Conservation (phyloP, 1,140 invertebrate species). For the Arion vulgaris region DNA sequence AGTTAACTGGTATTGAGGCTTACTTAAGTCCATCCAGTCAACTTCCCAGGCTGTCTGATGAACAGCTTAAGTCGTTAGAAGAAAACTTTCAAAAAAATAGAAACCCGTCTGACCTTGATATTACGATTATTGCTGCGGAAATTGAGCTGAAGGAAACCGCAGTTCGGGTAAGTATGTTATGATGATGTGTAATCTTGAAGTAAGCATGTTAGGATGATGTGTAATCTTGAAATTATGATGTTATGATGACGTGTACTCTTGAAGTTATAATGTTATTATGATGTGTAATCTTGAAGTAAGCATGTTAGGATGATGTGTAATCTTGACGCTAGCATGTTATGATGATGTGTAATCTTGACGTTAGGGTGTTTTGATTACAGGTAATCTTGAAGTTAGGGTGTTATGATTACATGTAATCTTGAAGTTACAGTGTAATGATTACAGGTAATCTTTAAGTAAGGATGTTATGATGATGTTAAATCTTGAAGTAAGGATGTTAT, state of each 20-base stretch:
- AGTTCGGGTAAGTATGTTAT: constrained; percentile 49
- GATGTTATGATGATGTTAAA: too few relatives aligned
- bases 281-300: too few relatives aligned
- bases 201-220: constrained; percentile 32
- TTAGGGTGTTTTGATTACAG: too few relatives aligned
- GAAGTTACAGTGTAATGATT: too few relatives aligned
- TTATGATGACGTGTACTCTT: background rate
- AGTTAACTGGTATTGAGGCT: constrained; percentile 45
- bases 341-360: too few relatives aligned
- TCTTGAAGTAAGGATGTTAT: constrained; percentile 46
- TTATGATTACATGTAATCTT: too few relatives aligned
- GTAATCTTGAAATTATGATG: constrained; percentile 47
- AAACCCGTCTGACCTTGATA: constrained; percentile 59
- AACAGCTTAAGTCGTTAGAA: constrained; percentile 54
- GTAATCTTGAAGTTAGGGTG: too few relatives aligned
- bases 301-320: too few relatives aligned
- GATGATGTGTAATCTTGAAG: constrained; percentile 18
- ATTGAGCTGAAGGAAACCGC: constrained; percentile 50
- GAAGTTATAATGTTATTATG: constrained; percentile 41
- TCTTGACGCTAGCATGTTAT: too few relatives aligned
- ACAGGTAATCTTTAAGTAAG: too few relatives aligned
- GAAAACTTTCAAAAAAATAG: constrained; percentile 55
- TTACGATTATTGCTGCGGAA: constrained; percentile 57
- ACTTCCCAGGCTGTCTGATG: constrained; percentile 50
- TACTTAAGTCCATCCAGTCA: constrained; percentile 54